These are phyloP conservation scores for Drosophila biarmipes DNA, from an alignment of 1,140 invertebrate species.

Conservation along the genomic window DNA sequence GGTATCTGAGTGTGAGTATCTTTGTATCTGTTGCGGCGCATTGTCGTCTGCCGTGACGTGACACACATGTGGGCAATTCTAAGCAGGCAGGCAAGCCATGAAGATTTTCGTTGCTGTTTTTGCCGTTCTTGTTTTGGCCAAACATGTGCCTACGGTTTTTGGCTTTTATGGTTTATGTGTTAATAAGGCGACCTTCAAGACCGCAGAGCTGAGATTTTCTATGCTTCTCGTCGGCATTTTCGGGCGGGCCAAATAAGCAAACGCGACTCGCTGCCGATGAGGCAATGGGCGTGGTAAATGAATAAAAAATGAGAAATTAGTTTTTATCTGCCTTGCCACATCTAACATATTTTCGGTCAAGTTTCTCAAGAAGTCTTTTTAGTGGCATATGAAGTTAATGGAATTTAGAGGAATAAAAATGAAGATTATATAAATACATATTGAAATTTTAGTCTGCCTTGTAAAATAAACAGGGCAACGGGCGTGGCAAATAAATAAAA, in stretches of 20 bases:
- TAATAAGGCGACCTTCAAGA: conserved; percentile 78
- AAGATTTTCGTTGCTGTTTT: conserved; percentile 34
- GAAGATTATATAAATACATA: too few relatives aligned
- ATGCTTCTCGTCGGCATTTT: conserved; percentile 32
- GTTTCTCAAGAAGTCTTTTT: conserved; percentile 8
- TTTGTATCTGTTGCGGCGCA: conserved; percentile 52
- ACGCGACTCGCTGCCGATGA: conserved; percentile 21
- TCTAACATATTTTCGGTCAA: conserved; percentile 38
- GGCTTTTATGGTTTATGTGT: conserved; percentile 81
- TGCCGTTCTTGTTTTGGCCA: conserved; percentile 60
- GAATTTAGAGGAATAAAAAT: background rate
- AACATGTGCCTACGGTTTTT: conserved; percentile 78
- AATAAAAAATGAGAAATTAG: conserved; percentile 42
- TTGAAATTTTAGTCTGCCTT: background rate
- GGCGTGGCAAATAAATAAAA: too few relatives aligned
- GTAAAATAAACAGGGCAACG: background rate
- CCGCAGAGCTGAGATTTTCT: conserved; percentile 60
- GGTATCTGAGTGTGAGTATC: conserved; percentile 10
- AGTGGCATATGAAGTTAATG: background rate
- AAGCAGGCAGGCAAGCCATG: conserved; percentile 57
- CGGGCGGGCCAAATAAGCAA: background rate
- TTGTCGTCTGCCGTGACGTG: conserved; percentile 79
- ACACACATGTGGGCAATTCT: conserved; percentile 81
- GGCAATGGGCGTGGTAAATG: conserved; percentile 48
- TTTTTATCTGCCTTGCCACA: conserved; percentile 34